Conservation (phyloP, 53 echinoderm and acorn worm species). For the Echinarachnius parma region DNA sequence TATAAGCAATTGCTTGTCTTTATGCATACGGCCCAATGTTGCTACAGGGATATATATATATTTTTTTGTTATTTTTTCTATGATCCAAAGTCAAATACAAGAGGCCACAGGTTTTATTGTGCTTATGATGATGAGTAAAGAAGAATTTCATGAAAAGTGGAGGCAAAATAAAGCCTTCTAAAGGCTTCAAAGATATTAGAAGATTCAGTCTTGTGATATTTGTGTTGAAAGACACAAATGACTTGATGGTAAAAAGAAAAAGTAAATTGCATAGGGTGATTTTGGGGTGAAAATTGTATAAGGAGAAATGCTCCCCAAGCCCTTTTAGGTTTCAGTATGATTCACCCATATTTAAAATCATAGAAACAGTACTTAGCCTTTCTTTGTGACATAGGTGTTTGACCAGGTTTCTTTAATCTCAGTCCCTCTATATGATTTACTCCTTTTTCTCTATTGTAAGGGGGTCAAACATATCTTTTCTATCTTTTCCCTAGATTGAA, state of each 20-base stretch:
- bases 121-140: constrained; percentile 19
- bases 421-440: constrained; percentile 18
- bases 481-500: constrained; percentile 27
- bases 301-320: constrained; percentile 7
- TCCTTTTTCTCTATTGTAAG: constrained; percentile 1
- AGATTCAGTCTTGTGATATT: constrained; percentile 7
- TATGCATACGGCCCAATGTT: too few species aligned
- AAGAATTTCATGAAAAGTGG: constrained; percentile 20
- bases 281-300: constrained; percentile 1
- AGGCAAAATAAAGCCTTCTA: constrained; percentile 15
- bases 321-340: neutral
- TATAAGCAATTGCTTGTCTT: too few species aligned
- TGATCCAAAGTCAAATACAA: constrained; percentile 7
- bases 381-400: constrained; percentile 18
- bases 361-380: constrained; percentile 19
- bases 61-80: neutral
- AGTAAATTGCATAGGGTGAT: constrained; percentile 14
- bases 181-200: constrained; percentile 5
- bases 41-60: too few species aligned
- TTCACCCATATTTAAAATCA: constrained; percentile 17
- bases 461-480: constrained; percentile 16
- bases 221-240: constrained; percentile 14
- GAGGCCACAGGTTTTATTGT: constrained; percentile 9
- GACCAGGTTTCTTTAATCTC: constrained; percentile 20
- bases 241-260: constrained; percentile 13